Evolutionary conservation across 2,113 vertebrate species (phyloP), one percentile per base, ranked within the genome.

Genomic region (Menidia beryllina): DNA sequence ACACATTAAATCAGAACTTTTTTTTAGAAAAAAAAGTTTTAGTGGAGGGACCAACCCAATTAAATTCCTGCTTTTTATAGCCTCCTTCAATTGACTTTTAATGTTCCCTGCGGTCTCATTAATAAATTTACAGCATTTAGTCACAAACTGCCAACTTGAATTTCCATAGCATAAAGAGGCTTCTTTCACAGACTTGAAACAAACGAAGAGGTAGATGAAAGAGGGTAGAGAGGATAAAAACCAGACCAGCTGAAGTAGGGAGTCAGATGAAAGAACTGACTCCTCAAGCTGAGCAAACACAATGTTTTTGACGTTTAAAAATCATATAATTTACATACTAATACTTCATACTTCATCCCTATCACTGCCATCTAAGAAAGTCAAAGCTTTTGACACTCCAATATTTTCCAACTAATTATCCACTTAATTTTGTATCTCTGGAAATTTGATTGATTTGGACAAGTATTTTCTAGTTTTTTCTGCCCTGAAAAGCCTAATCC

Each of bases 71-170:
- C 88, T 90, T 92, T 92, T 92, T 92, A 90, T 91, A 92, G 89
- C 82, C 89, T 92, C 85, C 83, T 92, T 90, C 87, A 90, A 87
- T 88, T 87, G 88, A 88, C 86, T 91, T 91, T 90, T 89, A 93
- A 88, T 88, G 83, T 79, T 92, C 90, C 90, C 90, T 63, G 43
- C 54, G 87, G 91, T 86, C 90, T 83, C 72, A 72, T 91, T 92
- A 91, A 91, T 92, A 91, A 84, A 93, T 91, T 87, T 89, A 86
- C 73, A 81, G 86, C 87, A 85, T 93, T 92, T 91, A 88, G 82
- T 89, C 76, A 79, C 88, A 91, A 91, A 91, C 79, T 90, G 92
- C 89, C 84, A 88, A 77, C 78, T 88, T 36, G 43, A 70, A 89
- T 93, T 85, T 88, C 72, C 70, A 79, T 70, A 78, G 77, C 56